A percentile compares a stretch with the other conserved stretches of the same genome.
Evolutionary conservation across 2,113 vertebrate species (phyloP).

Genomic region (Apteryx owenii): DNA sequence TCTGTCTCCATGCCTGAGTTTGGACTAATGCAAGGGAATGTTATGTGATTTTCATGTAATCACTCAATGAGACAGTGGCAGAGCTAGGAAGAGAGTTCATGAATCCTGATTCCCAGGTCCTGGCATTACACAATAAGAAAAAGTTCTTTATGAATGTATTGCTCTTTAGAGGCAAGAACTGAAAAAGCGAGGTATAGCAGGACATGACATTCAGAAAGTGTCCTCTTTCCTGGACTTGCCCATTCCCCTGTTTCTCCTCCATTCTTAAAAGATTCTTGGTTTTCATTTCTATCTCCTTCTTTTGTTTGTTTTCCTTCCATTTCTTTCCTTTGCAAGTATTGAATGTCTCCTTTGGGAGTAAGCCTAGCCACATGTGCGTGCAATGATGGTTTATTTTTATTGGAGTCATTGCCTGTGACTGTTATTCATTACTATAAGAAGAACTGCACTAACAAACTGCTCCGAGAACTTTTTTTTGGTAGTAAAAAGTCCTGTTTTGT

Average conservation of each 20-base stretch:
- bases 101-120: neutral
- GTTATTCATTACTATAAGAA: constrained; percentile 65
- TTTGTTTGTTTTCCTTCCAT: constrained; percentile 51
- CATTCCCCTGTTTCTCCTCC: neutral
- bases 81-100: constrained; percentile 3
- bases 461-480: neutral
- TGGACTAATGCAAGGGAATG: neutral
- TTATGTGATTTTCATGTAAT: neutral
- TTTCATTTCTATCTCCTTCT: constrained; percentile 49
- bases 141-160: neutral
- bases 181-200: neutral
- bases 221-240: neutral
- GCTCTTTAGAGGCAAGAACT: neutral
- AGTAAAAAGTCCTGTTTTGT: constrained; percentile 42
- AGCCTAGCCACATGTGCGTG: constrained; percentile 5
- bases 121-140: neutral
- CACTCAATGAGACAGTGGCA: neutral
- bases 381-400: constrained; percentile 62
- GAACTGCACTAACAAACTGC: constrained; percentile 36
- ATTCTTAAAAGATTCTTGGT: constrained; percentile 23
- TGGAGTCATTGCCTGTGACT: constrained; percentile 39
- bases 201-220: neutral
- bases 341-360: constrained; percentile 46
- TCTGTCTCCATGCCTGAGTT: neutral
- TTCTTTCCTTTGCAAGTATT: constrained; percentile 52